Evolutionary conservation across 2,113 vertebrate genomes (phyloP).

Genomic region (Myrmophylax atrothorax): DNA sequence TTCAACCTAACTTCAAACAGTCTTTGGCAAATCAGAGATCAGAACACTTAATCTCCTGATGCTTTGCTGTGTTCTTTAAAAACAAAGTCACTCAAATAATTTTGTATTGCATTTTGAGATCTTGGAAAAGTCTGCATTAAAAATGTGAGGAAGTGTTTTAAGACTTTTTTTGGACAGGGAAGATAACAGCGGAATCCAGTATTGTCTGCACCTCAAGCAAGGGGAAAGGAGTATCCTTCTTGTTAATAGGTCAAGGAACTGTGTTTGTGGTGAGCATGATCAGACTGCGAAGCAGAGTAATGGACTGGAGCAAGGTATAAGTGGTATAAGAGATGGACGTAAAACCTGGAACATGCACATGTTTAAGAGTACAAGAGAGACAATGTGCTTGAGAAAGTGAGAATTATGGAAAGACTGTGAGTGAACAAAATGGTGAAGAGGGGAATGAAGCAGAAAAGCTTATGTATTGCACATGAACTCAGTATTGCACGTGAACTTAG

Average conservation of each 20-base stretch:
- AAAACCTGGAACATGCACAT: not conserved
- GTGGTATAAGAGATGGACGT: not conserved
- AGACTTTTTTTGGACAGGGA: not conserved
- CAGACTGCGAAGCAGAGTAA: not conserved
- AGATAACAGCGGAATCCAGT: not conserved
- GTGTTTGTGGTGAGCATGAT: not conserved
- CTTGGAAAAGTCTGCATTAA: not conserved
- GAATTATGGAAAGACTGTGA: not conserved
- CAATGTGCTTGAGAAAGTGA: not conserved
- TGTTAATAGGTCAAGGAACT: not conserved
- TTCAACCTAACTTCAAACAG: not conserved
- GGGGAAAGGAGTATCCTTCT: not conserved
- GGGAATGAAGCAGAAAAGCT: not conserved
- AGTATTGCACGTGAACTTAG: not conserved
- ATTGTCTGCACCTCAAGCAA: not conserved
- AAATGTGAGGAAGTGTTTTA: constrained; percentile 10
- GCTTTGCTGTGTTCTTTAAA: not conserved
- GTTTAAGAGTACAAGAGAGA: not conserved
- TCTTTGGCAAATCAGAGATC: not conserved
- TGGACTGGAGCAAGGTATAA: not conserved
- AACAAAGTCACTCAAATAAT: constrained; percentile 17
- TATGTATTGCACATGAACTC: not conserved
- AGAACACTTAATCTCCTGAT: not conserved
- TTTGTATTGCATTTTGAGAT: constrained; percentile 35
- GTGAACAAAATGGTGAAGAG: not conserved